Percentiles rank a stretch among this genome's conserved stretches.
Evolutionary conservation across 2,113 vertebrate species (phyloP).

Genomic region (Manacus vitellinus): DNA sequence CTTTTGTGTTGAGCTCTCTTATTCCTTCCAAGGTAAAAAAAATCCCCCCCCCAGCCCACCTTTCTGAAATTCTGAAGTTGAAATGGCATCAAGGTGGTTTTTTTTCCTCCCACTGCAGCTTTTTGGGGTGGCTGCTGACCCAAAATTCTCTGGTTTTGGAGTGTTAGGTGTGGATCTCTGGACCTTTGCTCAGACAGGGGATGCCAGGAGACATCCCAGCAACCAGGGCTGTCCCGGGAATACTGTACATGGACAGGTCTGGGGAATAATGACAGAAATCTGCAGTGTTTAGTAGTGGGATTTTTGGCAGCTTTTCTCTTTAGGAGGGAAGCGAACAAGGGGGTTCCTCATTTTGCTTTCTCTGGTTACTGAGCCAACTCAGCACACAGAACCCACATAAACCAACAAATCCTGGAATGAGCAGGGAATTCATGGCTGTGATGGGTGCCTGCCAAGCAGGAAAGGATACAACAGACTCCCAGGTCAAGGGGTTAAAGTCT

Average conservation of each 20-base stretch:
- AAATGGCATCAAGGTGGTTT: background rate
- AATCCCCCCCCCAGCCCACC: too few relatives aligned
- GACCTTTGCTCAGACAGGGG: background rate
- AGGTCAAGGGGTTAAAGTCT: background rate
- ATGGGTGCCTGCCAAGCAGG: background rate
- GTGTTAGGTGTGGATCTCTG: background rate
- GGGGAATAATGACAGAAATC: background rate
- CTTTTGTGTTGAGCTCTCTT: background rate
- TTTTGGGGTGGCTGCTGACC: background rate
- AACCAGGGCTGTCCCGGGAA: background rate
- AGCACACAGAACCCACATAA: background rate
- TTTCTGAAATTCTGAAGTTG: background rate
- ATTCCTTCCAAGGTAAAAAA: background rate
- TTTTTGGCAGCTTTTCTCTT: background rate
- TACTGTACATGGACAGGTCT: background rate
- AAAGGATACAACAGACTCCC: background rate
- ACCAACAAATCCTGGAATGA: background rate
- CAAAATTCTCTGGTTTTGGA: fast-evolving
- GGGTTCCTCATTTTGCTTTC: background rate
- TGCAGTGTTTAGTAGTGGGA: fast-evolving
- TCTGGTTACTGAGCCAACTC: background rate
- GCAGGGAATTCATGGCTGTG: background rate
- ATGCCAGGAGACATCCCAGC: background rate
- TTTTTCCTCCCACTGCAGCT: background rate
- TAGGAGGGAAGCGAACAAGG: background rate